phyloP scores from a whole-genome alignment of 2,113 vertebrate species.

The Dipodomys merriami region DNA sequence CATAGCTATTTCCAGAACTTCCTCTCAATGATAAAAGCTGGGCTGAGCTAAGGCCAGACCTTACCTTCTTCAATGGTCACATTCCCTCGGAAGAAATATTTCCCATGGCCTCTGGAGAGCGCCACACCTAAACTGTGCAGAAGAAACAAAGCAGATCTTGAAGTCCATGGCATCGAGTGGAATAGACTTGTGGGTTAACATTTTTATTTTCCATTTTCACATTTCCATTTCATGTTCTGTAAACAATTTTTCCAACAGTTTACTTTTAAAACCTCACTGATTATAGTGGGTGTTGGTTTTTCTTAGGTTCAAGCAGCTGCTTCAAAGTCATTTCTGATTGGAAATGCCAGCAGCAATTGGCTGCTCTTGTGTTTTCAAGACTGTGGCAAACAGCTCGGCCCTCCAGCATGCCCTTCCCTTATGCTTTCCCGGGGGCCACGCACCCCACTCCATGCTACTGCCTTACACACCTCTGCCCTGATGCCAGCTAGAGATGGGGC shows the following conservation, averaged over 20 bases:
- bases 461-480: constrained; percentile 32
- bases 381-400: constrained; percentile 67
- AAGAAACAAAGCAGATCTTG: constrained; percentile 86
- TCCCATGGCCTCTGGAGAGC: constrained; percentile 97
- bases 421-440: constrained; percentile 6
- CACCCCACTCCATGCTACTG: constrained; percentile 59
- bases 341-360: constrained; percentile 65
- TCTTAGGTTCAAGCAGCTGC: constrained; percentile 72
- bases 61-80: constrained; percentile 98
- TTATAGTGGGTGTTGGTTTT: constrained; percentile 75
- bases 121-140: constrained; percentile 95
- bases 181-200: constrained; percentile 73
- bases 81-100: constrained; percentile 97
- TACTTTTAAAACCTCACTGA: constrained; percentile 79
- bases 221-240: constrained; percentile 71
- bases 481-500: background rate
- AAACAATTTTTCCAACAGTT: constrained; percentile 76
- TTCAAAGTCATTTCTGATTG: constrained; percentile 73
- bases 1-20: background rate
- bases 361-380: constrained; percentile 65
- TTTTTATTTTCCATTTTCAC: constrained; percentile 78
- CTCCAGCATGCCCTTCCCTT: constrained; percentile 32
- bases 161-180: constrained; percentile 76
- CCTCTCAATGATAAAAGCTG: background rate
- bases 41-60: constrained; percentile 15